Conservation (phyloP, 1,140 invertebrate species). For the Catajapyx aquilonaris region DNA sequence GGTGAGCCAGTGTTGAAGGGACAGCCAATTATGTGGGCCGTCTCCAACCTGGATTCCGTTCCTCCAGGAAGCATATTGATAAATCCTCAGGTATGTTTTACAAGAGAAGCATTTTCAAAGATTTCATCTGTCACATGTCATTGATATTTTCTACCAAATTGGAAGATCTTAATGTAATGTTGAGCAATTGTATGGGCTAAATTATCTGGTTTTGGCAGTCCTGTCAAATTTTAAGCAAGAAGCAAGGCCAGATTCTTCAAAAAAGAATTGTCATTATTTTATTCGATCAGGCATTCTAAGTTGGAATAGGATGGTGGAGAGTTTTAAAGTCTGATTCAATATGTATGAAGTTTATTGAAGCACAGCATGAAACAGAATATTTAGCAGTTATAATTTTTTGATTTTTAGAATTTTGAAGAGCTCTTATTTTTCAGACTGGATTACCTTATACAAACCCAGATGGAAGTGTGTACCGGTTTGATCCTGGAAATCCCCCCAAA, state of each 20-base stretch:
- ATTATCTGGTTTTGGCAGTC: not conserved
- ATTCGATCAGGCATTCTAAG: conserved; percentile 3
- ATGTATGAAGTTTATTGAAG: conserved; percentile 2
- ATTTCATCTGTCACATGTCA: not conserved
- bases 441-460: conserved; percentile 40
- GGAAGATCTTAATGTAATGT: not conserved
- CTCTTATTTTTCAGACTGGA: conserved; percentile 23
- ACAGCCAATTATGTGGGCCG: conserved; percentile 52
- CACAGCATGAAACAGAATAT: not conserved
- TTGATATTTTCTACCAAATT: not conserved
- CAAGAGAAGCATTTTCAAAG: not conserved
- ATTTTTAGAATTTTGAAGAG: conserved; percentile 1
- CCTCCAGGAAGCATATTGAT: conserved; percentile 67
- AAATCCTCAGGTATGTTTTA: conserved; percentile 46
- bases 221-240: not conserved
- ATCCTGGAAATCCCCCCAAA: conserved; percentile 39
- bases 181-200: not conserved
- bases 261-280: conserved; percentile 5
- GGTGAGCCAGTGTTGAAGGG: conserved; percentile 8
- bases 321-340: not conserved
- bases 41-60: conserved; percentile 57
- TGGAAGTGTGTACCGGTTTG: conserved; percentile 47
- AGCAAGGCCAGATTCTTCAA: not conserved
- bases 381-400: not conserved
- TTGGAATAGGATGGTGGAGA: not conserved